Evolutionary conservation across 2,888 invertebrate species (phyloP).

Genomic region (Drosophila flavopinicola): DNA sequence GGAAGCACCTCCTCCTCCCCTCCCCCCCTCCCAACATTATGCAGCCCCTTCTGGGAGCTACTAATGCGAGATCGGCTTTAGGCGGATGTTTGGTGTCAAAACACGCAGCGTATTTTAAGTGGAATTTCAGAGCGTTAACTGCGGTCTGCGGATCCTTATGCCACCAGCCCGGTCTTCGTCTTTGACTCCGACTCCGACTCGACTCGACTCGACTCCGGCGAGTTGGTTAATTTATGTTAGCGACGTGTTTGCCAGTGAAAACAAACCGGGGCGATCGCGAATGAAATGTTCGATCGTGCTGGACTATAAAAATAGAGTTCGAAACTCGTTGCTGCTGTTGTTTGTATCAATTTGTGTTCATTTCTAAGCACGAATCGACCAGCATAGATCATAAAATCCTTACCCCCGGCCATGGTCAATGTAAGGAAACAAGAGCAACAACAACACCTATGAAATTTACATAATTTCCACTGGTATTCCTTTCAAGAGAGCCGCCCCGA

Average conservation of each 20-base stretch:
- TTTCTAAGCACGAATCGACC: slow-evolving; percentile 69
- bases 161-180: neutral
- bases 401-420: slow-evolving; percentile 54
- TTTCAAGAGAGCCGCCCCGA: slow-evolving; percentile 68
- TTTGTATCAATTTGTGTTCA: slow-evolving; percentile 75
- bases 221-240: slow-evolving; percentile 69
- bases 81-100: slow-evolving; percentile 78
- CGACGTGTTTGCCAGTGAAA: slow-evolving; percentile 70
- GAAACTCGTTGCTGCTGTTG: slow-evolving; percentile 41
- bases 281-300: slow-evolving; percentile 54
- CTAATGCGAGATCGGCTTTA: slow-evolving; percentile 60
- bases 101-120: slow-evolving; percentile 62
- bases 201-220: slow-evolving; percentile 8
- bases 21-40: slow-evolving; percentile 1
- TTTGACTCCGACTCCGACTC: neutral
- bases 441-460: slow-evolving; percentile 61
- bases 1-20: no score
- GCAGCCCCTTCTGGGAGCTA: slow-evolving; percentile 6
- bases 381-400: slow-evolving; percentile 74
- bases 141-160: slow-evolving; percentile 42
- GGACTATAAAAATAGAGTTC: slow-evolving; percentile 63
- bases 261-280: slow-evolving; percentile 48
- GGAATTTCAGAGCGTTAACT: slow-evolving; percentile 49
- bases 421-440: slow-evolving; percentile 35
- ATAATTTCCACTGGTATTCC: slow-evolving; percentile 77